Evolutionary conservation across 2,113 vertebrate genomes (phyloP).

Genomic region (Tylochromis polylepis): DNA sequence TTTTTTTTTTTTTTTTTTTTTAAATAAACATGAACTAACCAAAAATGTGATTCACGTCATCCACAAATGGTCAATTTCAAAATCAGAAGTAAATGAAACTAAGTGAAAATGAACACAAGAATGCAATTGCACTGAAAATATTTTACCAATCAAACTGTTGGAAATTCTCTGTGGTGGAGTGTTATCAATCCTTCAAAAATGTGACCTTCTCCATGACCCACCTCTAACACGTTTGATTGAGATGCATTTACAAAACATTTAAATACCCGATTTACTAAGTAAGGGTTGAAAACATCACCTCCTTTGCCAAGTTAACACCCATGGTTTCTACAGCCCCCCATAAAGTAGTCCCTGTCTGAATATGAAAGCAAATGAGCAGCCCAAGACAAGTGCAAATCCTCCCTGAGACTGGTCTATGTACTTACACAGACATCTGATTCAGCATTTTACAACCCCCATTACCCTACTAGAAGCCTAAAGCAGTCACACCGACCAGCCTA

Average conservation of each 20-base stretch:
- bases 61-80: not conserved
- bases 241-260: not conserved
- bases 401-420: constrained; percentile 53
- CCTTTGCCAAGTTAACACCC: not conserved
- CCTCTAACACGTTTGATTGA: not conserved
- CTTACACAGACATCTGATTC: constrained; percentile 39
- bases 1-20: not conserved
- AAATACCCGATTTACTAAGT: constrained; percentile 1
- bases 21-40: not conserved
- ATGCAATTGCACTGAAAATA: not conserved
- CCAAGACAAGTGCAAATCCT: constrained; percentile 56
- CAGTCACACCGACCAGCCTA: constrained; percentile 27
- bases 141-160: not conserved
- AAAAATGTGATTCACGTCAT: not conserved
- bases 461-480: constrained; percentile 32
- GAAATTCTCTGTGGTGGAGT: not conserved
- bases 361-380: constrained; percentile 42
- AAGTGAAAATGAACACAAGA: not conserved
- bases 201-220: not conserved
- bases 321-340: not conserved
- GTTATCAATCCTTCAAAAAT: not conserved
- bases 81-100: not conserved
- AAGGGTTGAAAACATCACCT: not conserved
- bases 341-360: constrained; percentile 12
- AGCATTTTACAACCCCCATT: constrained; percentile 30